Percentiles rank a stretch among this genome's conserved stretches.
These are phyloP conservation scores for Anser cygnoides DNA, from an alignment of 2,113 vertebrate species.

Conservation along the genomic window DNA sequence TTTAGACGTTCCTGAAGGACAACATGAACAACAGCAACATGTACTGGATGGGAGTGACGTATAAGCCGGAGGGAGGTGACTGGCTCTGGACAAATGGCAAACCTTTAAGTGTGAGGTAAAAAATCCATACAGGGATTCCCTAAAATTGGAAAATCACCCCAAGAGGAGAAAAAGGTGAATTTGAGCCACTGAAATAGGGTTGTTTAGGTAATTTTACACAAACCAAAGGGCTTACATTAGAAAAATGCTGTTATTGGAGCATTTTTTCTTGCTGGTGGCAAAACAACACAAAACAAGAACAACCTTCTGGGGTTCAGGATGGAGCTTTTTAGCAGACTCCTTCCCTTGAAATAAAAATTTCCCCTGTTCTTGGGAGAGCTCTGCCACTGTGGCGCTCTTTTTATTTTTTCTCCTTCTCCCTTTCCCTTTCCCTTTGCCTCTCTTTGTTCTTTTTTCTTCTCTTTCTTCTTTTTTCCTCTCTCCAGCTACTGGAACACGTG, in stretches of 20 bases:
- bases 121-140: not conserved
- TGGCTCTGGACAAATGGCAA: not conserved
- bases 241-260: accelerated
- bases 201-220: accelerated
- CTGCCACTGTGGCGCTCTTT: accelerated
- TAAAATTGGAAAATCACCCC: accelerated
- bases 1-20: not conserved
- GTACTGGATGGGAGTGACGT: not conserved
- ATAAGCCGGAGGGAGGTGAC: not conserved
- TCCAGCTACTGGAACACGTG: not conserved
- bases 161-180: not conserved
- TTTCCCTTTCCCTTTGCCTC: not conserved
- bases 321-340: accelerated
- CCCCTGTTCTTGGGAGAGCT: not conserved
- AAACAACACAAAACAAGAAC: too few species aligned
- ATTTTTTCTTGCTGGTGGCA: not conserved
- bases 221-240: accelerated
- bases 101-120: accelerated
- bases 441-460: not conserved
- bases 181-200: accelerated
- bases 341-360: not conserved
- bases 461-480: not conserved
- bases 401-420: too few species aligned
- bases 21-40: not conserved
- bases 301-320: too few species aligned